phyloP scores from a whole-genome alignment of 2,888 invertebrate genomes.

The Xiphydria camelus region DNA sequence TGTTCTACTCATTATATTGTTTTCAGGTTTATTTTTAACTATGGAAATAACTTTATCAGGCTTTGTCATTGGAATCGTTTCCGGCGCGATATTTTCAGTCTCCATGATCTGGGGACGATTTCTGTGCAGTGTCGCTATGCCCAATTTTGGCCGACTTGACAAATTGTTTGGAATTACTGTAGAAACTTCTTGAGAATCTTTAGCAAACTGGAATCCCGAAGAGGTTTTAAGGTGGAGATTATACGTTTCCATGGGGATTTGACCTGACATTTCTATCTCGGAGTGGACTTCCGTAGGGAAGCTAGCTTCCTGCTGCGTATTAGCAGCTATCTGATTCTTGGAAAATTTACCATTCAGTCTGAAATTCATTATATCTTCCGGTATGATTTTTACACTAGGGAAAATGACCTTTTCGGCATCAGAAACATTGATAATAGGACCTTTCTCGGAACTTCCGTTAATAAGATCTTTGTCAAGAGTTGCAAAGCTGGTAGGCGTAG shows the following conservation, averaged over 20 bases:
- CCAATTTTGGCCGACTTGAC: no score
- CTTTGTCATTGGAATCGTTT: background rate
- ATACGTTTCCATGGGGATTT: slow-evolving; percentile 46
- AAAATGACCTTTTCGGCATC: slow-evolving; percentile 42
- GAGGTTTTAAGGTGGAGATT: slow-evolving; percentile 41
- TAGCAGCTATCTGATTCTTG: slow-evolving; percentile 40
- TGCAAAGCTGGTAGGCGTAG: background rate
- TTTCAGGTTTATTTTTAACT: no score
- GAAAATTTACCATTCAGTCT: slow-evolving; percentile 48
- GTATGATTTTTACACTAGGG: slow-evolving; percentile 46
- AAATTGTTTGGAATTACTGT: background rate
- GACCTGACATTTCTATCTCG: slow-evolving; percentile 46
- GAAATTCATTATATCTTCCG: slow-evolving; percentile 44
- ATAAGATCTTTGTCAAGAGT: background rate
- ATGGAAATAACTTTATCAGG: no score
- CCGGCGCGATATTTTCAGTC: background rate
- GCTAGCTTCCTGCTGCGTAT: slow-evolving; percentile 18
- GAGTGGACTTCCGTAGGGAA: slow-evolving; percentile 19
- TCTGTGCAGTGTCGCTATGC: no score
- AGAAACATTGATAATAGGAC: slow-evolving; percentile 21
- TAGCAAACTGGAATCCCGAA: slow-evolving; percentile 20
- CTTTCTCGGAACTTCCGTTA: no score
- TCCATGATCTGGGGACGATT: background rate
- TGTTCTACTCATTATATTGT: no score
- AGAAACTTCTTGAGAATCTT: background rate